Percentiles rank a stretch among this genome's conserved stretches.
Conservation (phyloP, 2,797 vertebrate genomes). For the Cossypha polioptera region DNA sequence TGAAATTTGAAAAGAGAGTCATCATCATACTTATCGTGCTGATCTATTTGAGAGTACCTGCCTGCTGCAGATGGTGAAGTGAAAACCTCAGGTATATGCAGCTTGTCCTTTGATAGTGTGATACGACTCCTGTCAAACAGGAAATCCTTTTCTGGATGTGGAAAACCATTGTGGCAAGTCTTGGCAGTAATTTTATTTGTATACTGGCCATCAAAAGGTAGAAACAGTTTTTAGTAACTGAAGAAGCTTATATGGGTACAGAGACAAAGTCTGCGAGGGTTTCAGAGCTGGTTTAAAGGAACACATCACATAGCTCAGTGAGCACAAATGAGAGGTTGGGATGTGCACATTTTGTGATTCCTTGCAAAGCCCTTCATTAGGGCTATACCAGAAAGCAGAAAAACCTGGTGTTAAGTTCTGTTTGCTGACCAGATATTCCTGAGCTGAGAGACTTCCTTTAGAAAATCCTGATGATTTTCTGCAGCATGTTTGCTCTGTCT, state of each 20-base stretch:
- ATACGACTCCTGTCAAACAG: background rate
- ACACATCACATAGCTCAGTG: background rate
- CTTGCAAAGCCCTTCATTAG: conserved; percentile 1
- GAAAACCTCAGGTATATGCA: background rate
- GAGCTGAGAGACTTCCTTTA: background rate
- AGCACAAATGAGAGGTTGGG: background rate
- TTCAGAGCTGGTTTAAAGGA: background rate
- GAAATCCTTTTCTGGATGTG: background rate
- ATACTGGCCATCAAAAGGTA: background rate
- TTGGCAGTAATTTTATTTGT: background rate
- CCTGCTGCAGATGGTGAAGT: background rate
- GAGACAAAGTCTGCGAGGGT: background rate
- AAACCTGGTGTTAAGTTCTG: background rate
- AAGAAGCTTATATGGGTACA: background rate
- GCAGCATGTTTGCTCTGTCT: background rate
- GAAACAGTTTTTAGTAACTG: background rate
- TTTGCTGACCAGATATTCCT: background rate
- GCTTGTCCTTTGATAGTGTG: background rate
- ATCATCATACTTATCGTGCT: accelerated
- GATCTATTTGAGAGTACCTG: background rate
- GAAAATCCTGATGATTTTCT: background rate
- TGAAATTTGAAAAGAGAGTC: background rate
- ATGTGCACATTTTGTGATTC: background rate
- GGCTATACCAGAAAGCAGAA: background rate
- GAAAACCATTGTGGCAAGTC: background rate